A percentile compares a stretch with the other conserved stretches of the same genome.
Evolutionary conservation across 64 coral and sea anemone genomes (phyloP).

Genomic region (Actinia equina): DNA sequence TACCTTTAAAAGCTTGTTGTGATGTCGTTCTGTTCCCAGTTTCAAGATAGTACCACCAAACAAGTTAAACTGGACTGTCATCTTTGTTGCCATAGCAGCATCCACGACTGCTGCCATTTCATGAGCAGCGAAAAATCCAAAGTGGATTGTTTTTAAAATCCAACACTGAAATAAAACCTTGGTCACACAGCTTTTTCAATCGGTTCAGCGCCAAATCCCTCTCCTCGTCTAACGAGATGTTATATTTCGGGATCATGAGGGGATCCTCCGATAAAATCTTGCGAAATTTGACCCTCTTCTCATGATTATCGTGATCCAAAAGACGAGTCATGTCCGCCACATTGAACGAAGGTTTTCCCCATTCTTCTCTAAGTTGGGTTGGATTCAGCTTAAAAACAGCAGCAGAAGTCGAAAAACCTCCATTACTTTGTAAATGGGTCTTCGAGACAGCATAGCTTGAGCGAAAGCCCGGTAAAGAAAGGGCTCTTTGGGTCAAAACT

Average conservation of each 20-base stretch:
- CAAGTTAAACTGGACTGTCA: conserved; percentile 82
- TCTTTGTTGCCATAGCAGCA: conserved; percentile 69
- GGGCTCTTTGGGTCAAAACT: neutral
- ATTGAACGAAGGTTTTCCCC: conserved; percentile 59
- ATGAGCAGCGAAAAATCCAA: conserved; percentile 58
- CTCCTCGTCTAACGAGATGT: conserved; percentile 65
- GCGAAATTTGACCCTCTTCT: conserved; percentile 48
- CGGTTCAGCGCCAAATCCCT: conserved; percentile 48
- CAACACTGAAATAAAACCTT: conserved; percentile 61
- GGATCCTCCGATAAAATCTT: conserved; percentile 62
- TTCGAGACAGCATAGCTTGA: neutral
- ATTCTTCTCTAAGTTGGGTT: conserved; percentile 43
- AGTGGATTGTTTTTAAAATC: conserved; percentile 61
- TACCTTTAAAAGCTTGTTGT: conserved; percentile 60
- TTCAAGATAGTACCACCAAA: conserved; percentile 76
- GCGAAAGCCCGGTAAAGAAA: neutral
- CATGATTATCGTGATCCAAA: conserved; percentile 62
- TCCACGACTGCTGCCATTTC: conserved; percentile 50
- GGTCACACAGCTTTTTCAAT: conserved; percentile 56
- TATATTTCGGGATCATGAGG: conserved; percentile 60
- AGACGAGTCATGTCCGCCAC: conserved; percentile 44
- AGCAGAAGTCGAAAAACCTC: too few relatives aligned
- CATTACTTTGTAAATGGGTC: neutral
- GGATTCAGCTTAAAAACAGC: conserved; percentile 16
- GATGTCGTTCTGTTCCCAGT: conserved; percentile 67